phyloP scores from a whole-genome alignment of 2,797 vertebrate species.

The Cossypha dichroa region DNA sequence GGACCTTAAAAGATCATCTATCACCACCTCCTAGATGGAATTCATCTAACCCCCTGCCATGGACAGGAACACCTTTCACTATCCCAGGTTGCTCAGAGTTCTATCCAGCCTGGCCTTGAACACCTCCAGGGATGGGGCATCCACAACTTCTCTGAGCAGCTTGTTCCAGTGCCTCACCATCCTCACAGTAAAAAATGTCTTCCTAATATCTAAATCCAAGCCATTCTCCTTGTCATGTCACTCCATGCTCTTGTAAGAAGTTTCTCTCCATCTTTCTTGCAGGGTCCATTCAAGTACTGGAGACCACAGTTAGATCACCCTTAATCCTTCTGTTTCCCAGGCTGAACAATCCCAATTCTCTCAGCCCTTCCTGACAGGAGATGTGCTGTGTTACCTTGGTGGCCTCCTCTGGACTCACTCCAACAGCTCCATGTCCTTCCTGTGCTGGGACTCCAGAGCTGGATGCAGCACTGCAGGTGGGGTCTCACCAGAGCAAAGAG shows the following conservation, averaged over 20 bases:
- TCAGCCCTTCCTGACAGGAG: too few relatives aligned
- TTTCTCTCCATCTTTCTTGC: not conserved
- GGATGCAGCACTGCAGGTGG: too few relatives aligned
- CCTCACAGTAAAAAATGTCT: not conserved
- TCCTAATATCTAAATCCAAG: not conserved
- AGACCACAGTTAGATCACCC: too few relatives aligned
- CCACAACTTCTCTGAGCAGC: accelerated
- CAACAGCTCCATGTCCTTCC: too few relatives aligned
- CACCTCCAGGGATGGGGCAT: not conserved
- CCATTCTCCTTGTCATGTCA: not conserved
- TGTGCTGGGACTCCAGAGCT: too few relatives aligned
- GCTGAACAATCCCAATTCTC: not conserved
- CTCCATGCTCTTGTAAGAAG: not conserved
- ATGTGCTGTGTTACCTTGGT: too few relatives aligned
- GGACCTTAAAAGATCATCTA: not conserved
- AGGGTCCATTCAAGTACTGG: accelerated
- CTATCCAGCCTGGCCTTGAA: not conserved
- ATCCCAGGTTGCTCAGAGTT: not conserved
- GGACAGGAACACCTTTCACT: not conserved
- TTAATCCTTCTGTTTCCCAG: not conserved
- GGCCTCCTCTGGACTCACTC: too few relatives aligned
- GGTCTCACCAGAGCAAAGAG: too few relatives aligned
- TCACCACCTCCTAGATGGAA: not conserved
- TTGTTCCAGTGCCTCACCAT: not conserved
- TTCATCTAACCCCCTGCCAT: not conserved